A percentile compares a stretch with the other conserved stretches of the same genome.
Conservation (phyloP, 2,113 vertebrate species). For the Cardinalis cardinalis region DNA sequence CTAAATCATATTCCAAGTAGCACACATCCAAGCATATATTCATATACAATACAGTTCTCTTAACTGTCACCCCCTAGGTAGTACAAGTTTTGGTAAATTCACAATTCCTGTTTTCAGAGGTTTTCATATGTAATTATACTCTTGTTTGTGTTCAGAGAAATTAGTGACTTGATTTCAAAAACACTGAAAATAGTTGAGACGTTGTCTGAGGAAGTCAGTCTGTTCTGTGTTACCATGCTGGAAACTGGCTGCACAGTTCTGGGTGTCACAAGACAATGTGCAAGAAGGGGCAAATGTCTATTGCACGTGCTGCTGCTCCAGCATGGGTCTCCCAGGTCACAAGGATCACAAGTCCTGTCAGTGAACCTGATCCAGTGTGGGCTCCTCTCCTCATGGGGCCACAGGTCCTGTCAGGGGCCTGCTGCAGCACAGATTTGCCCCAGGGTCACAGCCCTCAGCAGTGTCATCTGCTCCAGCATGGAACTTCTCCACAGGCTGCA, state of each 20-base stretch:
- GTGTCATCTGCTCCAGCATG: neutral
- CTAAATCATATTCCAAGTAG: neutral
- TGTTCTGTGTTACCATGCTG: neutral
- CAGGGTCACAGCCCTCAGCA: neutral
- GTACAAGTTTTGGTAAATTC: neutral
- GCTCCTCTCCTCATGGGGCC: neutral
- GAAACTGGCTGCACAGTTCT: neutral
- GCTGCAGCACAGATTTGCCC: neutral
- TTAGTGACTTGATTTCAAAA: neutral
- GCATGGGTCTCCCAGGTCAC: fast-evolving
- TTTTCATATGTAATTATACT: neutral
- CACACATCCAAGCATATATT: neutral
- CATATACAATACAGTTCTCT: neutral
- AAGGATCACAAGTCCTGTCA: neutral
- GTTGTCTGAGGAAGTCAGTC: neutral
- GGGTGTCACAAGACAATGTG: neutral
- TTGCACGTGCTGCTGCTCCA: neutral
- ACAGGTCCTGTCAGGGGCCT: neutral
- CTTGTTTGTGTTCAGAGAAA: neutral
- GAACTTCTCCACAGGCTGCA: neutral
- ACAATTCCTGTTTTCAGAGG: neutral
- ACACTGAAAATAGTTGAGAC: neutral
- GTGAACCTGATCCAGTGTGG: neutral
- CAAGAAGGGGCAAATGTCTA: neutral
- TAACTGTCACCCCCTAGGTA: neutral